Percentiles rank a stretch among this genome's conserved stretches.
Conservation (phyloP, 1,140 invertebrate genomes). For the Caenorhabditis elegans region DNA sequence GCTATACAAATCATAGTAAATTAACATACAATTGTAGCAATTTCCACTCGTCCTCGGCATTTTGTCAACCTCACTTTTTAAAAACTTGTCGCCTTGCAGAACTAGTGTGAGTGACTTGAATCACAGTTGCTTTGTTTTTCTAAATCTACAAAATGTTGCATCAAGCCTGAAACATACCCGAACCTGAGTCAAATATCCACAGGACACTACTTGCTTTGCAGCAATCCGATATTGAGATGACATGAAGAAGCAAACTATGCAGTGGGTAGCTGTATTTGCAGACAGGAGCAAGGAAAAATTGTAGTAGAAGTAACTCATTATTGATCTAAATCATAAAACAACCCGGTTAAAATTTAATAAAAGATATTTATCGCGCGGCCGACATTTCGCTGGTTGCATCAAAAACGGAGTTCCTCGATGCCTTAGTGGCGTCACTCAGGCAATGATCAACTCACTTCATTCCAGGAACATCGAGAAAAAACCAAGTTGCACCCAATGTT, state of each 20-base stretch:
- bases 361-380: background rate
- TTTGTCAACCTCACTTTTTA: too few relatives aligned
- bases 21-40: too few relatives aligned
- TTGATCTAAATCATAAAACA: background rate
- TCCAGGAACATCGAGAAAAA: background rate
- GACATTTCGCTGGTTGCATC: too few relatives aligned
- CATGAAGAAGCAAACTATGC: background rate
- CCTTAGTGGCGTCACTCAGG: too few relatives aligned
- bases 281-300: background rate
- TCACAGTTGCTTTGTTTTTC: background rate
- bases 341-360: background rate
- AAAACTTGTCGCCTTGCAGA: too few relatives aligned
- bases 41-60: too few relatives aligned
- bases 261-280: background rate
- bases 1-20: too few relatives aligned
- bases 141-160: background rate
- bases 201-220: background rate
- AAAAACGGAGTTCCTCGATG: too few relatives aligned
- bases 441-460: background rate
- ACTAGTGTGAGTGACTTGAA: too few relatives aligned
- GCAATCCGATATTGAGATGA: background rate
- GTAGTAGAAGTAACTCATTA: background rate
- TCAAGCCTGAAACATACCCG: background rate
- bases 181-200: background rate
- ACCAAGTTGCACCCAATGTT: too few relatives aligned